Evolutionary conservation across 2,888 invertebrate genomes (phyloP).

Genomic region (Macrophya annulata): DNA sequence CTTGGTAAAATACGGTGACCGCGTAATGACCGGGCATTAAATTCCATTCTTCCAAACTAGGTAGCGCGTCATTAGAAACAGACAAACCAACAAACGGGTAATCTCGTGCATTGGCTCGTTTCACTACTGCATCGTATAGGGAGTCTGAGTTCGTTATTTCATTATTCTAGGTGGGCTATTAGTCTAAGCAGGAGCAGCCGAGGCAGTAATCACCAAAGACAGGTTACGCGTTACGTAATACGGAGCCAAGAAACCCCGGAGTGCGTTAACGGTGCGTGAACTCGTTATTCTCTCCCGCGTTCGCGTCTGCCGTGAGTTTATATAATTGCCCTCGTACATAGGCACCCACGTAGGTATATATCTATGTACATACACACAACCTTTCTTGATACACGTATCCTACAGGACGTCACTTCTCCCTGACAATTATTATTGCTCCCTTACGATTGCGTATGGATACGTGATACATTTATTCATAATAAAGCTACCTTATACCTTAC

Average conservation of each 20-base stretch:
- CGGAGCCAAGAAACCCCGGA: conserved; percentile 8
- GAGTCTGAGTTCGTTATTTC: conserved; percentile 36
- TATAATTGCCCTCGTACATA: conserved; percentile 45
- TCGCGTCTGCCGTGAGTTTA: conserved; percentile 22
- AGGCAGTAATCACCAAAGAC: conserved; percentile 51
- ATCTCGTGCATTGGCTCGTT: conserved; percentile 15
- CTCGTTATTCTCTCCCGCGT: conserved; percentile 42
- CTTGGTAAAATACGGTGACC: background rate
- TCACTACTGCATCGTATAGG: background rate
- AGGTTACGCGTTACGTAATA: conserved; percentile 40
- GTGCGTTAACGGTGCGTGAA: conserved; percentile 54
- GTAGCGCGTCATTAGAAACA: conserved; percentile 29
- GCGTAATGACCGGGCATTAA: conserved; percentile 32
- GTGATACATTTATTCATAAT: conserved; percentile 36
- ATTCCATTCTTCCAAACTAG: conserved; percentile 27
- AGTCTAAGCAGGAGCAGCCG: conserved; percentile 52
- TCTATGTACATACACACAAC: background rate
- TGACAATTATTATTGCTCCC: conserved; percentile 45
- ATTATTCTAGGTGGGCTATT: conserved; percentile 47
- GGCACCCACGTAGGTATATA: background rate
- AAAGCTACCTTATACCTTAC: background rate
- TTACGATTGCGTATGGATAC: conserved; percentile 43
- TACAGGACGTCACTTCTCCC: conserved; percentile 39
- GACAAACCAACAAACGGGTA: conserved; percentile 26
- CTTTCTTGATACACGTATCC: background rate